Conservation (phyloP, 2,888 invertebrate genomes). For the Eilema griseolum region DNA sequence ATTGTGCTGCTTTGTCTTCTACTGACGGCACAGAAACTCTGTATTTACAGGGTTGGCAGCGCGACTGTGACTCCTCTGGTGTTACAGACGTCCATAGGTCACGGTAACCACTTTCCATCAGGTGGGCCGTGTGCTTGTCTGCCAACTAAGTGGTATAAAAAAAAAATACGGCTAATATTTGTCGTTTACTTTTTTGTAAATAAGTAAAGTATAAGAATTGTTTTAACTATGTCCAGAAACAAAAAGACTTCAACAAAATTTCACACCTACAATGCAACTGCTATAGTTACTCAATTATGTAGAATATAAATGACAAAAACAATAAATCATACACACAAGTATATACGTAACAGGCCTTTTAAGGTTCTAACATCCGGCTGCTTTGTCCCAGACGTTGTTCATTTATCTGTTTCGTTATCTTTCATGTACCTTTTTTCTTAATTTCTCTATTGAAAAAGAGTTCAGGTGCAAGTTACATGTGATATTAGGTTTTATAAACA, state of each 20-base stretch:
- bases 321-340: conserved; percentile 39
- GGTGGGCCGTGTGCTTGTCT: too few species aligned
- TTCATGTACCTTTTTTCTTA: conserved; percentile 57
- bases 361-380: conserved; percentile 53
- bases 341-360: conserved; percentile 37
- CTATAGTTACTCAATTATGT: conserved; percentile 10
- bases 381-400: conserved; percentile 50
- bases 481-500: not conserved
- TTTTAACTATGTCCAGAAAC: not conserved
- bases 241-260: not conserved
- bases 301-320: conserved; percentile 16
- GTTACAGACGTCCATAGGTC: too few species aligned
- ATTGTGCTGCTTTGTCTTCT: too few species aligned
- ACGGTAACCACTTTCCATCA: too few species aligned
- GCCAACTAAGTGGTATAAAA: too few species aligned
- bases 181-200: not conserved
- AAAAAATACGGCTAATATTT: too few species aligned
- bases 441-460: conserved; percentile 58
- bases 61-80: too few species aligned
- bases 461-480: conserved; percentile 51
- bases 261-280: not conserved
- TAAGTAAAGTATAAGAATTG: not conserved
- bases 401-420: conserved; percentile 64
- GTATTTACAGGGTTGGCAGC: too few species aligned
- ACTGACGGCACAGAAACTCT: too few species aligned